phyloP scores from a whole-genome alignment of 1,140 invertebrate species.

The Drosophila sturtevanti region DNA sequence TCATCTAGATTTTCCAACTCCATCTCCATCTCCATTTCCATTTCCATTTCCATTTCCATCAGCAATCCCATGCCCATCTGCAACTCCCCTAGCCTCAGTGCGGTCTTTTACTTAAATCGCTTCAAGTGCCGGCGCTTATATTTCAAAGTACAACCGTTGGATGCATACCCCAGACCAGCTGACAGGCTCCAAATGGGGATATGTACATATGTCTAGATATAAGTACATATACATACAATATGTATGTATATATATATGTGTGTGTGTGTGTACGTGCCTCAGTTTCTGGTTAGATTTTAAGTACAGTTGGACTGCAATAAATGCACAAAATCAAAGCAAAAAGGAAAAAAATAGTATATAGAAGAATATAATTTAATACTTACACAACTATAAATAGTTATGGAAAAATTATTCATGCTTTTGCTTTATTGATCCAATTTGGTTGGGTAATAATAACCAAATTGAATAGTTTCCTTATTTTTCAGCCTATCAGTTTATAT shows the following conservation, averaged over 20 bases:
- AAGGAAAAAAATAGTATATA: neutral
- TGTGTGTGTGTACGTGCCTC: conserved; percentile 34
- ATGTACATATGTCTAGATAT: too few relatives aligned
- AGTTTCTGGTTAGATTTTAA: conserved; percentile 51
- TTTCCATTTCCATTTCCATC: neutral
- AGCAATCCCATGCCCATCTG: neutral
- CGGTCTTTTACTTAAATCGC: conserved; percentile 52
- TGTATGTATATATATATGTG: neutral
- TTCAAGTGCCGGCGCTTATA: conserved; percentile 41
- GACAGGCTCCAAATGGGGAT: conserved; percentile 55
- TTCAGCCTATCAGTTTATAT: neutral
- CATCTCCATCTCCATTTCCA: neutral
- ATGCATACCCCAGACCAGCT: conserved; percentile 25
- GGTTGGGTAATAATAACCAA: neutral
- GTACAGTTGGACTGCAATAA: conserved; percentile 35
- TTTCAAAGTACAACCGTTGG: conserved; percentile 29
- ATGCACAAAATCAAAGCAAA: neutral
- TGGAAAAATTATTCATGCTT: too few relatives aligned
- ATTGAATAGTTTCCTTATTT: neutral
- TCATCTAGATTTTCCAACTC: neutral
- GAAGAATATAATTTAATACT: neutral
- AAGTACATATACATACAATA: too few relatives aligned
- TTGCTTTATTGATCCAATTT: neutral
- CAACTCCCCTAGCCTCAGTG: conserved; percentile 22
- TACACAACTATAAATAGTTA: too few relatives aligned